phyloP scores from a whole-genome alignment of 2,113 vertebrate species.

The Aramus guarauna region DNA sequence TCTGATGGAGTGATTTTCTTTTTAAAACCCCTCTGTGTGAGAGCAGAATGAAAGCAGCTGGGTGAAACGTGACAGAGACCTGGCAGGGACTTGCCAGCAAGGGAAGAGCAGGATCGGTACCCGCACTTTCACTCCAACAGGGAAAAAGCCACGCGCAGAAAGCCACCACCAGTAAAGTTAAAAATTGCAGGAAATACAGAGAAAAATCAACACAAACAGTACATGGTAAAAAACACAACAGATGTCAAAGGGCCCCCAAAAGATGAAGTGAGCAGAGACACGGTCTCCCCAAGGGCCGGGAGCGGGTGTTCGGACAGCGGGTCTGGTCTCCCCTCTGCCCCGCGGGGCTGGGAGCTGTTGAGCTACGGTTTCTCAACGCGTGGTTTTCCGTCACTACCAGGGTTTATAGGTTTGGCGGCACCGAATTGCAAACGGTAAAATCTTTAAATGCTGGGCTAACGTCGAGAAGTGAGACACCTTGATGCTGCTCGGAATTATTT shows the following conservation, averaged over 20 bases:
- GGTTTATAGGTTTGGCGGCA: neutral
- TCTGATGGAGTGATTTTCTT: neutral
- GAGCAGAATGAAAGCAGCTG: neutral
- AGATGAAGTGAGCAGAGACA: neutral
- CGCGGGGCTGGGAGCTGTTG: accelerated
- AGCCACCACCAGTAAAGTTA: neutral
- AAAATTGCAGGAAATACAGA: neutral
- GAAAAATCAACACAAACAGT: neutral
- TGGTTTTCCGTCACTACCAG: neutral
- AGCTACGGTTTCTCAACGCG: accelerated
- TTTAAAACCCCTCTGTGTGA: neutral
- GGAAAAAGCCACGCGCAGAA: neutral
- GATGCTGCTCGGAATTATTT: neutral
- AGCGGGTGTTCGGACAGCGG: neutral
- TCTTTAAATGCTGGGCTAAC: neutral
- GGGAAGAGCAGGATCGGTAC: neutral
- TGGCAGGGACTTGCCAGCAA: neutral
- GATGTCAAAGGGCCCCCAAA: neutral
- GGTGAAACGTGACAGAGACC: neutral
- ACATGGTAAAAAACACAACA: neutral
- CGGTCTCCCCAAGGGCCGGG: accelerated
- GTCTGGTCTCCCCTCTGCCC: neutral
- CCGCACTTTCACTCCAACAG: neutral
- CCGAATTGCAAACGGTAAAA: neutral
- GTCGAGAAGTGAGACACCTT: accelerated